A percentile compares a stretch with the other conserved stretches of the same genome.
Conservation (phyloP, 2,113 vertebrate species). For the Rhinolophus ferrumequinum region DNA sequence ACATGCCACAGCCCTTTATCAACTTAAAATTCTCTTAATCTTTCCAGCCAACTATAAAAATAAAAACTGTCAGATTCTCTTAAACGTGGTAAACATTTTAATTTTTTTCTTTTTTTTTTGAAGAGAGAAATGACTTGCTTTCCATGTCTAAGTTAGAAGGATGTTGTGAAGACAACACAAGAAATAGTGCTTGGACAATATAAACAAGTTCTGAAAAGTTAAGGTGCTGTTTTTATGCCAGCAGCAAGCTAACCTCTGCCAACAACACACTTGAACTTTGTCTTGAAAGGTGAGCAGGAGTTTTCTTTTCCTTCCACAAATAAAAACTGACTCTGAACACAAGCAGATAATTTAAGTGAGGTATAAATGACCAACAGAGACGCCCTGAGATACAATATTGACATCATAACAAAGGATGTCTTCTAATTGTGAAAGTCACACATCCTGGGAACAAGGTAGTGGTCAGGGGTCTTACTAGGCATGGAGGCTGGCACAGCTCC, state of each 20-base stretch:
- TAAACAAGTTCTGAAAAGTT: not conserved
- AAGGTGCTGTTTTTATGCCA: not conserved
- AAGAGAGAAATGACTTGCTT: not conserved
- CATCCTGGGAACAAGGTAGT: not conserved
- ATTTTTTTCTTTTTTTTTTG: not conserved
- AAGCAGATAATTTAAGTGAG: not conserved
- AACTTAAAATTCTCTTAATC: conserved; percentile 46
- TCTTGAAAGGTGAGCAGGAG: not conserved
- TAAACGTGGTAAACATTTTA: not conserved
- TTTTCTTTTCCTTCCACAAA: conserved; percentile 35
- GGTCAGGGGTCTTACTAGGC: not conserved
- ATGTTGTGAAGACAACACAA: not conserved
- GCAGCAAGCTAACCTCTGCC: not conserved
- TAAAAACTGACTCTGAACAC: not conserved
- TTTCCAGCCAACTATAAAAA: conserved; percentile 31
- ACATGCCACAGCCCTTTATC: conserved; percentile 46
- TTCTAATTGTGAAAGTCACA: not conserved
- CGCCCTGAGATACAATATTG: not conserved
- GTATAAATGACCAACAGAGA: not conserved
- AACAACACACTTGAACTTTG: not conserved
- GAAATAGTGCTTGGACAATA: not conserved
- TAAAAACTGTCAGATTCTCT: not conserved
- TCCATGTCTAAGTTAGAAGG: not conserved
- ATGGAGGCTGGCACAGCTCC: rapidly evolving
- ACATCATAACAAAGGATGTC: not conserved